A percentile compares a stretch with the other conserved stretches of the same genome.
These are phyloP conservation scores for Phoeniculus purpureus DNA, from an alignment of 2,797 vertebrate genomes.

Conservation along the genomic window DNA sequence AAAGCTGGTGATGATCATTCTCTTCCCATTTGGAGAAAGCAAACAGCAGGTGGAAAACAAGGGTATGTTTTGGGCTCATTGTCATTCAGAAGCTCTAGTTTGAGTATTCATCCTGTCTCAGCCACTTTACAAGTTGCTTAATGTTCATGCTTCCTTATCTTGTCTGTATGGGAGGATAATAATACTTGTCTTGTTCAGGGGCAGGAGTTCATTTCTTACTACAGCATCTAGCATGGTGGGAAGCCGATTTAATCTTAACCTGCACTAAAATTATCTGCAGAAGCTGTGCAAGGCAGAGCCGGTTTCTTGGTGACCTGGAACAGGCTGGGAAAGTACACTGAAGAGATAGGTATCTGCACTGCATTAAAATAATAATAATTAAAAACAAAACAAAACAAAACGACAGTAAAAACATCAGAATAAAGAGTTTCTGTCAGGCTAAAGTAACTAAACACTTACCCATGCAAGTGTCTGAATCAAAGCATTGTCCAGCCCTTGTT, in stretches of 20 bases:
- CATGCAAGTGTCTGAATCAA: not conserved
- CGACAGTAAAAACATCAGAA: not conserved
- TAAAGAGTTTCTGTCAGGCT: not conserved
- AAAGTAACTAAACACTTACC: not conserved
- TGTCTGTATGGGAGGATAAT: not conserved
- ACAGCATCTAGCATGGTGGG: not conserved
- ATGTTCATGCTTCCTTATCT: not conserved
- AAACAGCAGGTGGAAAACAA: not conserved
- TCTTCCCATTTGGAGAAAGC: not conserved
- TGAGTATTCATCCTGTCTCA: not conserved
- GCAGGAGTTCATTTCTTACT: not conserved
- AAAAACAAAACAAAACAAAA: not conserved
- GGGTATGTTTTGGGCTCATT: not conserved
- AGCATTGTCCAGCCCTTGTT: slow-evolving; percentile 7
- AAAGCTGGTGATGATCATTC: not conserved
- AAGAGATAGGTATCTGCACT: not conserved
- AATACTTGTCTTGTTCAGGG: not conserved
- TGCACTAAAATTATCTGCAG: not conserved
- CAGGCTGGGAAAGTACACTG: not conserved
- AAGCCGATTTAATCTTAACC: not conserved
- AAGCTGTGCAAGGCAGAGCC: not conserved
- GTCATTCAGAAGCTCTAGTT: not conserved
- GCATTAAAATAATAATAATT: not conserved
- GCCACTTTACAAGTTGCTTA: not conserved
- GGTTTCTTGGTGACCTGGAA: not conserved